Evolutionary conservation across 1,140 invertebrate species (phyloP).

Genomic region (Bombus consobrinus): DNA sequence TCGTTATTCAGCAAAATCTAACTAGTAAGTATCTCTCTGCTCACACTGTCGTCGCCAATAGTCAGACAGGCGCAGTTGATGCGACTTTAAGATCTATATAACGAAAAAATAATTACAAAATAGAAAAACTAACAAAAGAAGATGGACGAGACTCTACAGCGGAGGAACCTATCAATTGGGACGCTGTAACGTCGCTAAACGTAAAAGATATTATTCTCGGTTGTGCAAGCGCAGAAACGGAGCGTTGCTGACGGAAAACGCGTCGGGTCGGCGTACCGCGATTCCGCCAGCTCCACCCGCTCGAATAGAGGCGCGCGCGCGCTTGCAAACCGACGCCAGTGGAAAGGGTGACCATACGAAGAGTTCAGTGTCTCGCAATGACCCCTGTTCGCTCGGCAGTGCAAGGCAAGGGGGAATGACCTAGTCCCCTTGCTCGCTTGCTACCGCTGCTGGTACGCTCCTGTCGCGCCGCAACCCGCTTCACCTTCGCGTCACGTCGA

Average conservation of each 20-base stretch:
- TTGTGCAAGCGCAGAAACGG: conserved; percentile 14
- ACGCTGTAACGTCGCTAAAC: not conserved
- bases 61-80: too few species aligned
- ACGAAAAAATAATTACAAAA: too few species aligned
- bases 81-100: too few species aligned
- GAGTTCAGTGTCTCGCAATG: conserved; percentile 76
- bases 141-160: not conserved
- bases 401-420: conserved; percentile 76
- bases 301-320: conserved; percentile 19
- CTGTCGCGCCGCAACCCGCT: conserved; percentile 59
- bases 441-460: conserved; percentile 37
- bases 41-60: too few species aligned
- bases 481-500: conserved; percentile 48
- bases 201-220: not conserved
- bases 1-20: too few species aligned
- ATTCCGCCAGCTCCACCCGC: conserved; percentile 27
- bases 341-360: conserved; percentile 66
- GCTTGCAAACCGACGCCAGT: conserved; percentile 10
- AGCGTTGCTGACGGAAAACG: conserved; percentile 16
- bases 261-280: conserved; percentile 45
- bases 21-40: too few species aligned
- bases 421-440: conserved; percentile 67
- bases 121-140: too few species aligned
- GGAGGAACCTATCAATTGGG: not conserved
- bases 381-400: conserved; percentile 70